These are phyloP conservation scores for Pomacea canaliculata DNA, from an alignment of 2,888 invertebrate genomes.

Conservation along the genomic window DNA sequence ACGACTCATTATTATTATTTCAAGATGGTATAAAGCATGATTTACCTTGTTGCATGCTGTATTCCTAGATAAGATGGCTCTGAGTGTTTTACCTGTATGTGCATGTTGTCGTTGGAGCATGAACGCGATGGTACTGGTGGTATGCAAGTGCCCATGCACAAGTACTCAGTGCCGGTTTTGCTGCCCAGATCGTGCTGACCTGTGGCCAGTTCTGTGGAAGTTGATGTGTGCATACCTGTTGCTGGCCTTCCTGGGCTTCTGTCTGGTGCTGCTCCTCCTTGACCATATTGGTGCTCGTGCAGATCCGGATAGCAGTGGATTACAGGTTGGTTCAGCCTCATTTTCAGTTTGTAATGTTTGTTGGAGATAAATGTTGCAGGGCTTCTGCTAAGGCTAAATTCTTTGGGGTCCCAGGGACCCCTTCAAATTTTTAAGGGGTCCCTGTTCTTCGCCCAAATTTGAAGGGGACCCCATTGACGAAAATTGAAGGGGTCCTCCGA, in stretches of 20 bases:
- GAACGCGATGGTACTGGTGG: too few relatives aligned
- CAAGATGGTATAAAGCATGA: neutral
- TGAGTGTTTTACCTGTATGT: too few relatives aligned
- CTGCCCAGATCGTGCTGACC: constrained; percentile 29
- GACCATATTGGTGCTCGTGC: constrained; percentile 64
- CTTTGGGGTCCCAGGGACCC: too few relatives aligned
- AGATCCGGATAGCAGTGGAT: constrained; percentile 58
- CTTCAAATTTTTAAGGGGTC: too few relatives aligned
- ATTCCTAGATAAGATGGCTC: neutral
- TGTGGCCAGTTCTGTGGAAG: constrained; percentile 56
- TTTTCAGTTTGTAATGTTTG: neutral
- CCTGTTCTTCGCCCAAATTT: too few relatives aligned
- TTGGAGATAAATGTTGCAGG: too few relatives aligned
- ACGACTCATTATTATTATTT: too few relatives aligned
- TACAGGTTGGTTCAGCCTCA: constrained; percentile 49
- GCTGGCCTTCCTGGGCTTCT: constrained; percentile 64
- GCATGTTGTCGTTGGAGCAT: too few relatives aligned
- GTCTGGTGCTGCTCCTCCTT: constrained; percentile 61
- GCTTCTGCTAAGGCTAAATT: too few relatives aligned
- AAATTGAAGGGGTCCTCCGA: too few relatives aligned
- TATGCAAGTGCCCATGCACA: too few relatives aligned
- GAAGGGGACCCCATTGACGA: too few relatives aligned
- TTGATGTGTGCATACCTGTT: constrained; percentile 66
- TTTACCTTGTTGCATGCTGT: neutral
- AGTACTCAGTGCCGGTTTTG: neutral